Evolutionary conservation across 2,113 vertebrate species (phyloP), one percentile per base, ranked within the genome.

Genomic region (Trinectes maculatus): DNA sequence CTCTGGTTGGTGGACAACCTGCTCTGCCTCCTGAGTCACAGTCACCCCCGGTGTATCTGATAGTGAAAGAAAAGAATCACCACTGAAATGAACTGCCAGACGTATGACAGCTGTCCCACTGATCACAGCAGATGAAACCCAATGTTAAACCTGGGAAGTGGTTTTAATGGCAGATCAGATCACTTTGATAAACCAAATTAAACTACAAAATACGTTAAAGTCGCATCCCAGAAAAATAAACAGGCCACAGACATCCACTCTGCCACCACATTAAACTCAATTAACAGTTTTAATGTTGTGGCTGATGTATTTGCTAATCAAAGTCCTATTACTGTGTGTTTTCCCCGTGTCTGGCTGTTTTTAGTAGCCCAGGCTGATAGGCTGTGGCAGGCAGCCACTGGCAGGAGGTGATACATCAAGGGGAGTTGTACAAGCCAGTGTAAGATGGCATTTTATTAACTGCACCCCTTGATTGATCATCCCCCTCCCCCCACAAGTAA

Each of bases 401-500:
- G 58, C 67, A 86, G 90, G 85, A 87, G 67, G 77, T 67, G 28
- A 86, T 91, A 92, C 92, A 93, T 94, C 87, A 92, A 75, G 69
- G 74, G 74, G n/a, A n/a, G 69, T 91, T 90, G 88, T 84, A 73
- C 10, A 42, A 75, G 36, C 78, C 54, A 29, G 68, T 55, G 72
- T 83, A 74, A 84, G 80, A 74, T 79, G 85, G 89, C 83, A 92
- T 92, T 94, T 94, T 93, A 91, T 91, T 92, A 93, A 91, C 78
- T 83, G 85, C 76, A 86, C 88, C 87, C 77, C 66, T 15, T 85
- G 86, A 85, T 90, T 80, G 80, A 91, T 88, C 83, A 81, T 77
- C 63, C 82, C 49, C 74, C 58, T 44, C 33, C 37, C 46, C 37
- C 46, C 57, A 80, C 80, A 91, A 89, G n/a, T 80, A 74, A 82